phyloP scores from a whole-genome alignment of 2,113 vertebrate species.

The Gymnarchus niloticus region DNA sequence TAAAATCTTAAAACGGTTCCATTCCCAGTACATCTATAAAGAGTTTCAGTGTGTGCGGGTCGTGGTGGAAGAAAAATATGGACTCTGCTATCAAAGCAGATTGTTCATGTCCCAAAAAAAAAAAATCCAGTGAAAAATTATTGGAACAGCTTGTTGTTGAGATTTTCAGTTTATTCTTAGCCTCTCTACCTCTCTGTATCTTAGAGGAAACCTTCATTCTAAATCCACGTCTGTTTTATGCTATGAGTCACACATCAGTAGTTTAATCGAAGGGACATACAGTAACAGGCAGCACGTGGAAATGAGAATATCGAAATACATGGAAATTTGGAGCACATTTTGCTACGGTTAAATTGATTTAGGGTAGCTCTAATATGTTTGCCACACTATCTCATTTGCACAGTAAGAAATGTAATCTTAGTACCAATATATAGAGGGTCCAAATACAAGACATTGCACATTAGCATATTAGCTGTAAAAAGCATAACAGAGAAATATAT shows the following conservation, averaged over 20 bases:
- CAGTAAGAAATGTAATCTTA: slow-evolving; percentile 7
- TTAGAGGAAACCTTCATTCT: neutral
- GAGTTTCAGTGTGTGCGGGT: neutral
- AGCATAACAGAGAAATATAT: neutral
- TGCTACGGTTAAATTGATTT: slow-evolving; percentile 12
- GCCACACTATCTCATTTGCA: slow-evolving; percentile 1
- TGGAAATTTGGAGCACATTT: slow-evolving; percentile 10
- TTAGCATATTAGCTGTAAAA: slow-evolving; percentile 9
- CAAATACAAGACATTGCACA: neutral
- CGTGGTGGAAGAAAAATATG: neutral
- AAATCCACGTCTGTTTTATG: neutral
- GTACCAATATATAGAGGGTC: neutral
- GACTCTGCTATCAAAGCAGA: slow-evolving; percentile 8
- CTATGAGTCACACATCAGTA: slow-evolving; percentile 12
- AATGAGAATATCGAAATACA: slow-evolving; percentile 8
- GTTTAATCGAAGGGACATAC: slow-evolving; percentile 12
- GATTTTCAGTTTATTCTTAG: slow-evolving; percentile 12
- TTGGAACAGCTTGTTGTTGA: neutral
- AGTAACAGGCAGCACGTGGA: neutral
- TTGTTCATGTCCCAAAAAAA: slow-evolving; percentile 8
- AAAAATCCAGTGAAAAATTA: neutral
- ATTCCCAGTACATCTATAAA: neutral
- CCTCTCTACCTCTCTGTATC: neutral
- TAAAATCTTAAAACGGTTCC: neutral
- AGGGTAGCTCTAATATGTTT: slow-evolving; percentile 15